Base-by-base conservation (phyloP, 2,113 vertebrate species). In the Parus major region DNA sequence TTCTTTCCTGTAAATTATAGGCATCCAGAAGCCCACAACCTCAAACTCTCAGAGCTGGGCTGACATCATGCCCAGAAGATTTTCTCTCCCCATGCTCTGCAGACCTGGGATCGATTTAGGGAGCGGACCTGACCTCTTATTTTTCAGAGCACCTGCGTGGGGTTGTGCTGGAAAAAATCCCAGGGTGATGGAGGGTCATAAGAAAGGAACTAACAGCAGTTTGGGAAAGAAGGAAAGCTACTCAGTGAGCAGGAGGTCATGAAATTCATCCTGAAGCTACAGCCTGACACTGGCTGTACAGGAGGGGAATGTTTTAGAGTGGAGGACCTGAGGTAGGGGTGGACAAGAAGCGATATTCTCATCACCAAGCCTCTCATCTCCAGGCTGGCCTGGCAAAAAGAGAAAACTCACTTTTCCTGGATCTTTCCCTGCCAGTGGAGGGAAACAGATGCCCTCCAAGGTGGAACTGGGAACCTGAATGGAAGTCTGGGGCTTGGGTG, bases 11-110 rank as follows among this genome's bases (percentile, higher is more conserved):
- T 91, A 61, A 95, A 85, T 91, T 91, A 83, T 0, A 90, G 71
- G 49, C 81, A 64, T 36, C 53, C 68, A 88, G 83, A 60, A 95
- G 92, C 79, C 71, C 79, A 81, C 93, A 75, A 56, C 75, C 88
- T 76, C 90, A 83, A 1, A 27, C 39, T 44, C 64, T 63, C 75
- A 17, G 24, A 35, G 33, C 56, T 73, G 64, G 69, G 55, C 42
- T 91, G 52, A 77, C 52, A 10, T 15, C 44, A 23, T 29, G 33
- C 87, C 55, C 33, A 11, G 61, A 29, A 46, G 66, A 36, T 77
- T 50, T 80, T 14, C 17, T 63, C 24, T 83, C 46, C 23, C 27
- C 1, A 1, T 44, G n/a, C 13, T 42, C 83, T 17, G 64, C 84
- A 86, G 64, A 33, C 27, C 27, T 59, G 35, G 42, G 44, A 77